These are phyloP conservation scores for Gonatopus flavifemur DNA, from an alignment of 1,140 invertebrate species.

Conservation along the genomic window DNA sequence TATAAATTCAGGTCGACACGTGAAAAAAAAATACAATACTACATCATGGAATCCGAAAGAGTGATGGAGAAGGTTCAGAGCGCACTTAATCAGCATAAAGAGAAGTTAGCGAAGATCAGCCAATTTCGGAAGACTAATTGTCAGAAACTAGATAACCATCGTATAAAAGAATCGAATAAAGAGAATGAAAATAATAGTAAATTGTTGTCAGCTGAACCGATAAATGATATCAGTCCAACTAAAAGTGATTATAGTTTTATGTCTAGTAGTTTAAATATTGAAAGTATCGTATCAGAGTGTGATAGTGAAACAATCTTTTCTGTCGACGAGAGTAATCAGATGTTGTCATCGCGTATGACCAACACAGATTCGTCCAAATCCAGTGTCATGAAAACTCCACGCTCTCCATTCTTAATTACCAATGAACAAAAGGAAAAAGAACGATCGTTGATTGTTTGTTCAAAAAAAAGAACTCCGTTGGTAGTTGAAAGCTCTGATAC, in stretches of 20 bases:
- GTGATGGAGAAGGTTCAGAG: conserved; percentile 9
- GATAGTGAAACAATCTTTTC: conserved; percentile 41
- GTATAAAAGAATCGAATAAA: not conserved
- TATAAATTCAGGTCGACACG: not conserved
- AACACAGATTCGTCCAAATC: too few species aligned
- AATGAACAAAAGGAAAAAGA: too few species aligned
- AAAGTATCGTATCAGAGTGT: conserved; percentile 34
- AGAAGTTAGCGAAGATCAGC: conserved; percentile 4
- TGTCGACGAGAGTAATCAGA: conserved; percentile 20
- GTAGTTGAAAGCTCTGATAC: too few species aligned
- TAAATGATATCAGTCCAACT: not conserved
- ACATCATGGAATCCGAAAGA: not conserved
- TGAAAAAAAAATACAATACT: not conserved
- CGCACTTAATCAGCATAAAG: conserved; percentile 5
- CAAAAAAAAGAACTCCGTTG: too few species aligned
- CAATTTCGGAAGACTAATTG: not conserved
- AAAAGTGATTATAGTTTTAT: not conserved
- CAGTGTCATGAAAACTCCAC: too few species aligned
- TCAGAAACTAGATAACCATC: conserved; percentile 1
- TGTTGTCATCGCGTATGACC: too few species aligned
- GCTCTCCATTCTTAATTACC: too few species aligned
- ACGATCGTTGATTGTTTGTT: too few species aligned
- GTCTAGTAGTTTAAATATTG: not conserved
- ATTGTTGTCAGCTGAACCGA: not conserved
- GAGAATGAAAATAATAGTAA: not conserved